Percentiles rank a stretch among this genome's conserved stretches.
These are phyloP conservation scores for Lycia hirtaria DNA, from an alignment of 2,888 invertebrate genomes.

Conservation along the genomic window DNA sequence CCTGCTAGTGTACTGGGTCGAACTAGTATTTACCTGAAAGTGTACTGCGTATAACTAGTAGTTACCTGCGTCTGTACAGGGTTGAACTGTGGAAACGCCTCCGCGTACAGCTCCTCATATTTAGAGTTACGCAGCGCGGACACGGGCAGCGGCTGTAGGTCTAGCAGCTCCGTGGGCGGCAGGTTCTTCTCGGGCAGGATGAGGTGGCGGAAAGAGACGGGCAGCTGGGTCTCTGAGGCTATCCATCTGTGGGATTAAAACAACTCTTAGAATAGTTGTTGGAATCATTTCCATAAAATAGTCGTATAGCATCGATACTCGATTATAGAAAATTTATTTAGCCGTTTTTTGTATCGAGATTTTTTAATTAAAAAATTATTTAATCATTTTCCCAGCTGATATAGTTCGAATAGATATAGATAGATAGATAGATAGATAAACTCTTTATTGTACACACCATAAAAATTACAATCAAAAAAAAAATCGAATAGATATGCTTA, in stretches of 20 bases:
- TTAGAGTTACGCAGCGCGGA: constrained; percentile 95
- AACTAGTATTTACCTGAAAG: constrained; percentile 98
- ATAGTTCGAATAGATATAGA: no score
- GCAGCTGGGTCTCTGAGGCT: constrained; percentile 97
- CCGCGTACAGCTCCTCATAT: constrained; percentile 94
- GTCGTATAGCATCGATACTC: no score
- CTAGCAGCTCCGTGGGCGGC: constrained; percentile 98
- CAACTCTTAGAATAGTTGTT: no score
- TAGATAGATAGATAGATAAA: no score
- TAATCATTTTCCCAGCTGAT: no score
- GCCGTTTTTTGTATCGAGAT: no score
- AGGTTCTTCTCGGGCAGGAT: constrained; percentile 99
- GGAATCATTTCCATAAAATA: no score
- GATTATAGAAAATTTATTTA: no score
- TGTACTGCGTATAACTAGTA: constrained; percentile 99
- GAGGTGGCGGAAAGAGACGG: constrained; percentile 98
- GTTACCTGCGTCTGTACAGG: constrained; percentile 97
- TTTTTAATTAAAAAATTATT: no score
- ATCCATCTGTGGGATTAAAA: constrained; percentile 91
- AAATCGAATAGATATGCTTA: no score
- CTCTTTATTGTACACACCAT: no score
- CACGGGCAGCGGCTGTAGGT: constrained; percentile 97
- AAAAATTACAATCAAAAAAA: no score
- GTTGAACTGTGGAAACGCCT: constrained; percentile 97
- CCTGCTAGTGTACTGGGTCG: constrained; percentile 99